Evolutionary conservation across 2,888 invertebrate species (phyloP), one percentile per base, ranked within the genome.

Genomic region (Tanaodytes sp.): DNA sequence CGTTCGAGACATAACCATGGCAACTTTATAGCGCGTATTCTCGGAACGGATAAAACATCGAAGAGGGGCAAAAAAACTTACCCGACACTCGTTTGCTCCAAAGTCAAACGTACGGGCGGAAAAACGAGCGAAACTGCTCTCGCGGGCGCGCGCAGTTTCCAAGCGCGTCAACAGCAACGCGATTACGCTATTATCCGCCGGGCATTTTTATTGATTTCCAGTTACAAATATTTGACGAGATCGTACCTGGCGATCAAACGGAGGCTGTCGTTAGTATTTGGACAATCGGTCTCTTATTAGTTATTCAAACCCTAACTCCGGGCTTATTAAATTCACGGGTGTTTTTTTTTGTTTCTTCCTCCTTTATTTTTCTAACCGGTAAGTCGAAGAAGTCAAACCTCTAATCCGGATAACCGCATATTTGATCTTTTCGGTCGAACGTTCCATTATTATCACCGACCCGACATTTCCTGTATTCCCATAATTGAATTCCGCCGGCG

Each of bases 1-100:
- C 31, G 49, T 16, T n/a, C 36, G 58, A 48, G 46, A 48, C 48
- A 54, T 42, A 65, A 46, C 58, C 46, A 23, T 51, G 49, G 45
- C 39, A 46, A 65, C 30, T 65, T 58, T 65, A 65, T 54, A 42
- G 58, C 52, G 52, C 31, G 20, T 57, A 65, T 58, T 58, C 65
- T 48, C 27, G 37, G 65, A 65, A 59, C 48, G 20, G 43, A 61
- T 51, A 51, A 61, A 59, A 59, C 39, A 23, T 30, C 46, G 30
- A 39, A 30, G 16, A 1, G 23, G 16, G 15, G 23, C 30, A 40
- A 49, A 59, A 49, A 20, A 59, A 15, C 9, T 19, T 31, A 27
- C 46, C 42, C 42, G 19, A 33, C 40, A 16, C 31, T 33, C n/a
- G 33, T 59, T 59, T 49, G 42, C 27, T 49, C 52, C 33, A 39